These are phyloP conservation scores for Chelonus insularis DNA, from an alignment of 1,140 invertebrate species.

Conservation along the genomic window DNA sequence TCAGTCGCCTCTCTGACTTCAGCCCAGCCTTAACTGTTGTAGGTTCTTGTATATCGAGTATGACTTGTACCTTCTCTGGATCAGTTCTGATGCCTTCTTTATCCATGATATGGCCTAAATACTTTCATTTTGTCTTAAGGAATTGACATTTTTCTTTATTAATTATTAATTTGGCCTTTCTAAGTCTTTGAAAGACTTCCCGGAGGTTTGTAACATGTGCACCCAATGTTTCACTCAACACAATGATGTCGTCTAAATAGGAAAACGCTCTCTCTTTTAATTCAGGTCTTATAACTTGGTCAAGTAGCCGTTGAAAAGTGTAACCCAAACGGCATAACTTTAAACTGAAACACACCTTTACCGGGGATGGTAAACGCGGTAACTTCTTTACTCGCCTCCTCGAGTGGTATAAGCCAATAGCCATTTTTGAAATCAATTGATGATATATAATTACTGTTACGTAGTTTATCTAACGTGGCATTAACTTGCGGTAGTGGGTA, in stretches of 20 bases:
- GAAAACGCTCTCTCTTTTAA: constrained; percentile 23
- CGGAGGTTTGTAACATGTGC: too few relatives aligned
- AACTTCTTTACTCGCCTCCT: constrained; percentile 25
- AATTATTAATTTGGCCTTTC: too few relatives aligned
- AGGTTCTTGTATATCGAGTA: too few relatives aligned
- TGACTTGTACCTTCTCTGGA: too few relatives aligned
- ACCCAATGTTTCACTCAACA: too few relatives aligned
- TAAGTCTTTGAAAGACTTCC: too few relatives aligned
- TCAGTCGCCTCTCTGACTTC: too few relatives aligned
- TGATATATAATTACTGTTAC: constrained; percentile 41
- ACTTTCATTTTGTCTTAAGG: too few relatives aligned
- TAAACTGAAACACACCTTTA: constrained; percentile 40
- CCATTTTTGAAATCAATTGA: constrained; percentile 39
- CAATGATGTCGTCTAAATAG: constrained; percentile 14
- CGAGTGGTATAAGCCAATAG: constrained; percentile 31
- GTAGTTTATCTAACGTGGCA: constrained; percentile 49
- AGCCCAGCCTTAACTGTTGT: too few relatives aligned
- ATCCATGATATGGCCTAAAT: too few relatives aligned
- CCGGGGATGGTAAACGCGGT: constrained; percentile 27
- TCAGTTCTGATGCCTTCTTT: too few relatives aligned
- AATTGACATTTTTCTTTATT: too few relatives aligned
- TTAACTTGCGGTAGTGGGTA: constrained; percentile 59
- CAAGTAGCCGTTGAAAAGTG: constrained; percentile 39
- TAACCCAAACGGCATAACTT: constrained; percentile 46
- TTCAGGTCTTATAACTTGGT: constrained; percentile 23